Evolutionary conservation across 2,113 vertebrate species (phyloP).

Genomic region (Garra rufa): DNA sequence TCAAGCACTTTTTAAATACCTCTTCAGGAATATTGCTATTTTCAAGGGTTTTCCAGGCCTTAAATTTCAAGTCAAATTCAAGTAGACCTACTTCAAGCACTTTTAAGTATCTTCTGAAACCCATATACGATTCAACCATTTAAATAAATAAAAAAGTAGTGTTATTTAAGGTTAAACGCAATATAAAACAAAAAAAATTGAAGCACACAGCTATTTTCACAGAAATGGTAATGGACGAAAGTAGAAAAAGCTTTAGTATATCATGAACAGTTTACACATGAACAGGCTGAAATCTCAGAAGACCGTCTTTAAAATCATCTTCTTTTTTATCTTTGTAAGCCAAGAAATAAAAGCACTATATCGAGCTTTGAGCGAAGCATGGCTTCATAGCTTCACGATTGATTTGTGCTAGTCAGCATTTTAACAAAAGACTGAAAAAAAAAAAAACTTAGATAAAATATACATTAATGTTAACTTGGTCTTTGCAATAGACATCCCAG

Average conservation of each 20-base stretch:
- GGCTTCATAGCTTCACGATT: not conserved
- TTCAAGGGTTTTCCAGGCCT: no score
- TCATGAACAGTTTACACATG: not conserved
- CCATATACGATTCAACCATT: no score
- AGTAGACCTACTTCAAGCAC: no score
- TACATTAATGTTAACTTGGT: not conserved
- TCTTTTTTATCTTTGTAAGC: conserved; percentile 4
- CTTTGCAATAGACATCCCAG: not conserved
- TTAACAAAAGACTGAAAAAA: not conserved
- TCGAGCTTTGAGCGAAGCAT: not conserved
- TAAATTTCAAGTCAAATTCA: no score
- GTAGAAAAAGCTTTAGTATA: not conserved
- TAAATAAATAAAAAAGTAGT: no score
- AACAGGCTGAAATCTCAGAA: not conserved
- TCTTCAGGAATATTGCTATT: no score
- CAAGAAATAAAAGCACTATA: not conserved
- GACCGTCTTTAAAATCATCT: not conserved
- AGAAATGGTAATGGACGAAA: not conserved
- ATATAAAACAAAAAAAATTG: no score
- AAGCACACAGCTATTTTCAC: not conserved
- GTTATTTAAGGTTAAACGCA: no score
- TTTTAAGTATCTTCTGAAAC: no score
- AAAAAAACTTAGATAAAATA: not conserved
- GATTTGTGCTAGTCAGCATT: not conserved
- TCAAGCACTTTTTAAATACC: no score